Evolutionary conservation across 2,888 invertebrate genomes (phyloP), one percentile per base, ranked within the genome.

Genomic region (Trachelus stipa): DNA sequence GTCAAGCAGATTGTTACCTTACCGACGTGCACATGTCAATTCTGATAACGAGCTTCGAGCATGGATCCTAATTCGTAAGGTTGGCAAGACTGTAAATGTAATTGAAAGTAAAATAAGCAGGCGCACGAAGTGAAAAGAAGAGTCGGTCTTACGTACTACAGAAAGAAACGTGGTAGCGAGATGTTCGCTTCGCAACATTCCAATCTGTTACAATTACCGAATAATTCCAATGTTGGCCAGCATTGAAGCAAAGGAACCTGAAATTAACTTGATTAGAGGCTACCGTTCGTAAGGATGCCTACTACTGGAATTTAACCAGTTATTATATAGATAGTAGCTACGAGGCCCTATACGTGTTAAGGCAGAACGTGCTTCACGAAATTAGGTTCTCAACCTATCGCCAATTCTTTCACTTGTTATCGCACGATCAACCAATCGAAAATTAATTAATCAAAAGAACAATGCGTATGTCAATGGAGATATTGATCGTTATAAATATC

Each of bases 261-360:
- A 86, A 91, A 91, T 91, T 91, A 91, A 90, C 85, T 88, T 91
- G 91, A 91, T 91, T 91, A 91, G 91, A 89, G 91, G 91, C 91
- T 91, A 91, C 91, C 89, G 91, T 91, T 90, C 88, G 88, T 88
- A 88, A 88, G 88, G 88, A 89, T 88, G 83, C 85, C 89, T 87
- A 91, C 91, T 91, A 91, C 91, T 90, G 91, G 91, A 91, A 91
- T 91, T 91, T 87, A 88, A 90, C 89, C 89, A 88, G 88, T 91
- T 89, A 91, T 91, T 91, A 91, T 86, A 89, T 85, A 87, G 88
- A 87, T 87, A 87, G 83, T 82, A 56, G 83, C 83, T 77, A 74
- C 74, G 77, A 76, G 77, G 73, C 75, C 79, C 79, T 78, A 79
- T 81, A 81, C 82, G 82, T 81, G 84, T 83, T 80, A 80, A 82